Percentiles rank a stretch among this genome's conserved stretches.
Conservation (phyloP, 2,888 invertebrate genomes). For the Petrolisthes cinctipes region DNA sequence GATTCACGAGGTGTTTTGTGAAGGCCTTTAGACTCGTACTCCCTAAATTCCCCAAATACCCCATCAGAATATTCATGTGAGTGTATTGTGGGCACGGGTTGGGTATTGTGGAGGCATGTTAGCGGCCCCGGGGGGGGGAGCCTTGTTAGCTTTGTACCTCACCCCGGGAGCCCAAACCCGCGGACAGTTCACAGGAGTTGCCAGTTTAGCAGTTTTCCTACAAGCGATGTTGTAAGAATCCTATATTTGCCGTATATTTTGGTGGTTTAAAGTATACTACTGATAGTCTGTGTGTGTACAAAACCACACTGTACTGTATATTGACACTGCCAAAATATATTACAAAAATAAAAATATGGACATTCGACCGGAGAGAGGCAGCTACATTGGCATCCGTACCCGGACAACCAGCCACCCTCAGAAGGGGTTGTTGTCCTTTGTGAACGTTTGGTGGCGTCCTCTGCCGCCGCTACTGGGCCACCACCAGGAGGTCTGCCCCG, state of each 20-base stretch:
- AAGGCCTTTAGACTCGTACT: conserved; percentile 30
- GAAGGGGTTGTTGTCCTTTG: conserved; percentile 47
- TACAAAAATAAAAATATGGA: no score
- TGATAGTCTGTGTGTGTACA: no score
- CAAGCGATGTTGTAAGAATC: no score
- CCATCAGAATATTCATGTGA: conserved; percentile 56
- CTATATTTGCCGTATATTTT: no score
- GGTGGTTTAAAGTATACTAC: no score
- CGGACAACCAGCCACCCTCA: conserved; percentile 28
- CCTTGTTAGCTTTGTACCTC: conserved; percentile 50
- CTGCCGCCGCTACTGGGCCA: conserved; percentile 14
- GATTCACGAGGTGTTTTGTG: conserved; percentile 44
- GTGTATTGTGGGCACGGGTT: conserved; percentile 56
- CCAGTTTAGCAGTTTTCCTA: no score
- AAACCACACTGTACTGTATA: no score
- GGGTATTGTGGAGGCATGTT: conserved; percentile 43
- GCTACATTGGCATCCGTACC: no score
- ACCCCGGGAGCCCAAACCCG: conserved; percentile 12
- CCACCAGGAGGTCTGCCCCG: conserved; percentile 14
- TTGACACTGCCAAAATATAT: no score
- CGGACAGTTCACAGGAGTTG: no score
- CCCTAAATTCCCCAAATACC: conserved; percentile 47
- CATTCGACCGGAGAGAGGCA: no score
- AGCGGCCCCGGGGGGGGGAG: conserved; percentile 42
- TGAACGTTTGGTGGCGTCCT: conserved; percentile 18